These are phyloP conservation scores for Nomia melanderi DNA, from an alignment of 1,140 invertebrate species.

Conservation along the genomic window DNA sequence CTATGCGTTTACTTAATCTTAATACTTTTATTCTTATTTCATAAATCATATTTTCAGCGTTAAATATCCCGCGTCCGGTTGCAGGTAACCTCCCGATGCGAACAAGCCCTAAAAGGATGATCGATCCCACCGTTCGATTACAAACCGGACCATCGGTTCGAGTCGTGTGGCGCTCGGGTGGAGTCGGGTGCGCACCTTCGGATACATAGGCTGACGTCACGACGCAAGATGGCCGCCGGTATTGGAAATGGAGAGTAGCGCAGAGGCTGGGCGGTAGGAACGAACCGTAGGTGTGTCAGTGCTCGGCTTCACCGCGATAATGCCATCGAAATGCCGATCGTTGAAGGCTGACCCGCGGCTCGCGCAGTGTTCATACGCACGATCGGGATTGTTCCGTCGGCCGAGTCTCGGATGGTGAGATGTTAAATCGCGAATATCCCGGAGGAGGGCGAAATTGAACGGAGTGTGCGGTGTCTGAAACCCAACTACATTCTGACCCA, in stretches of 20 bases:
- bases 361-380: slow-evolving; percentile 26
- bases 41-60: too few relatives aligned
- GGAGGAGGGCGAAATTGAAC: slow-evolving; percentile 26
- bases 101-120: slow-evolving; percentile 4
- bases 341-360: slow-evolving; percentile 39
- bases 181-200: slow-evolving; percentile 54
- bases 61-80: neutral
- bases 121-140: slow-evolving; percentile 10
- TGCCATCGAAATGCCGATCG: slow-evolving; percentile 58
- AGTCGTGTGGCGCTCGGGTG: slow-evolving; percentile 49
- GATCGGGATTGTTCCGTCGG: slow-evolving; percentile 26
- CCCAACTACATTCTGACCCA: neutral
- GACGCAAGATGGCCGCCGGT: slow-evolving; percentile 69
- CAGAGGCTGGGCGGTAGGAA: slow-evolving; percentile 70
- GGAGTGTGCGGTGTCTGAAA: slow-evolving; percentile 9
- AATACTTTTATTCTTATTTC: too few relatives aligned
- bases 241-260: slow-evolving; percentile 67
- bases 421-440: slow-evolving; percentile 41
- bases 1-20: too few relatives aligned
- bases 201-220: slow-evolving; percentile 65
- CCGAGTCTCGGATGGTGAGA: slow-evolving; percentile 48
- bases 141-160: neutral
- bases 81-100: neutral
- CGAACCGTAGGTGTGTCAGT: slow-evolving; percentile 72
- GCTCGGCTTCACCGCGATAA: slow-evolving; percentile 61